These are phyloP conservation scores for Listronotus bonariensis DNA, from an alignment of 1,140 invertebrate species.

Conservation along the genomic window DNA sequence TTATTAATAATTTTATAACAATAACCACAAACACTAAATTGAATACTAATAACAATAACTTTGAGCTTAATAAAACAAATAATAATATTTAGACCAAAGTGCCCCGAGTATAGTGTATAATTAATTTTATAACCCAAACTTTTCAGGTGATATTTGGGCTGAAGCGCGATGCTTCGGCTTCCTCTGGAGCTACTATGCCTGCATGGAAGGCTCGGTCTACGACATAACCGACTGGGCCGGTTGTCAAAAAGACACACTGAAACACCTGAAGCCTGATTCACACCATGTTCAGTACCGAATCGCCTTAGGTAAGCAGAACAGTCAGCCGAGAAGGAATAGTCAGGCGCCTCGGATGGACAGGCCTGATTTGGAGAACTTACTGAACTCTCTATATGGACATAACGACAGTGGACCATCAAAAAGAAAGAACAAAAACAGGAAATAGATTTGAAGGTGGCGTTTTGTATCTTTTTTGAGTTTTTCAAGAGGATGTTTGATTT, in stretches of 20 bases:
- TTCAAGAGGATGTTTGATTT: background rate
- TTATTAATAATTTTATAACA: too few species aligned
- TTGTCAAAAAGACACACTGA: conserved; percentile 84
- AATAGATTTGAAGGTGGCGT: conserved; percentile 18
- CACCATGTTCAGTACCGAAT: conserved; percentile 92
- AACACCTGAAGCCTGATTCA: conserved; percentile 81
- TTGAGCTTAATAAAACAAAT: too few species aligned
- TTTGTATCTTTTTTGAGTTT: conserved; percentile 9
- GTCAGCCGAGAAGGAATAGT: conserved; percentile 41
- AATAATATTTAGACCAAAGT: too few species aligned
- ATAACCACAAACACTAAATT: too few species aligned
- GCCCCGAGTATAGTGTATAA: too few species aligned
- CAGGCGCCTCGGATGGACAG: conserved; percentile 41
- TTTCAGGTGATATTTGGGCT: conserved; percentile 82
- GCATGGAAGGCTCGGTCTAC: conserved; percentile 92
- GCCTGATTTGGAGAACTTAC: conserved; percentile 53
- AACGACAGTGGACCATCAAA: conserved; percentile 37
- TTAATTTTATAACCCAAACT: too few species aligned
- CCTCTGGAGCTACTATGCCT: conserved; percentile 92
- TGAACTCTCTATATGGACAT: conserved; percentile 52
- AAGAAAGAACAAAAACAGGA: conserved; percentile 34
- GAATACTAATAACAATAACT: too few species aligned
- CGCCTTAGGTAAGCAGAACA: conserved; percentile 68
- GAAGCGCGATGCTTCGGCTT: conserved; percentile 87
- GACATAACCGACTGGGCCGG: conserved; percentile 96